Evolutionary conservation across 2,888 invertebrate species (phyloP), one percentile per base, ranked within the genome.

Genomic region (Salticus scenicus): DNA sequence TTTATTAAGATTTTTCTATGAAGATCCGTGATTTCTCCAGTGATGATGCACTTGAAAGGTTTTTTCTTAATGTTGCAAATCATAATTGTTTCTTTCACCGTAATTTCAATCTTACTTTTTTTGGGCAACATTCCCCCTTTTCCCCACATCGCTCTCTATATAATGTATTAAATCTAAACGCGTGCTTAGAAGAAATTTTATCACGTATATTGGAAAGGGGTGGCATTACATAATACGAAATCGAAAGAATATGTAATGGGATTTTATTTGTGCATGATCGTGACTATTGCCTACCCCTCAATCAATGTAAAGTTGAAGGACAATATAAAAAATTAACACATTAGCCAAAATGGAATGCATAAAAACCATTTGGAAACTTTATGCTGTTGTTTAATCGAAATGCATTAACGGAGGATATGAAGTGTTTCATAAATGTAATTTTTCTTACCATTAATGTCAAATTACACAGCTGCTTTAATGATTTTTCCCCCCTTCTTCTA

Each of bases 31-130:
- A 84, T 84, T 84, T 28, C 69, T 37, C 28, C 63, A 57, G 64
- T 41, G 71, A 72, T 27, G 42, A 42, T 33, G 75, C 75, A 47
- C 77, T 42, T 42, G 57, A 74, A 69, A 73, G 81, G 74, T 74
- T 74, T n/a, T 63, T 84, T 84, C 83, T 84, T 84, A 84, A 84
- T 84, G 83, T 84, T 77, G 83, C 83, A 72, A 57, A 77, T 74
- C 42, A 80, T 84, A 84, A 84, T 84, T 84, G 83, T 84, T 84
- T 84, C 77, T 84, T 73, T 77, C 77, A 66, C 75, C 70, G 72
- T 84, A 67, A 77, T 84, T 84, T 73, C 77, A 77, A 77, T 83
- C 81, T 67, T 31, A 33, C 67, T 67, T 33, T 20, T 67, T 30
- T 17, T n/a, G n/a, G n/a, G 37, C 67, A 69, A 69, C 51, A 30